Evolutionary conservation across 2,113 vertebrate genomes (phyloP).

Genomic region (Zosterops japonicus): DNA sequence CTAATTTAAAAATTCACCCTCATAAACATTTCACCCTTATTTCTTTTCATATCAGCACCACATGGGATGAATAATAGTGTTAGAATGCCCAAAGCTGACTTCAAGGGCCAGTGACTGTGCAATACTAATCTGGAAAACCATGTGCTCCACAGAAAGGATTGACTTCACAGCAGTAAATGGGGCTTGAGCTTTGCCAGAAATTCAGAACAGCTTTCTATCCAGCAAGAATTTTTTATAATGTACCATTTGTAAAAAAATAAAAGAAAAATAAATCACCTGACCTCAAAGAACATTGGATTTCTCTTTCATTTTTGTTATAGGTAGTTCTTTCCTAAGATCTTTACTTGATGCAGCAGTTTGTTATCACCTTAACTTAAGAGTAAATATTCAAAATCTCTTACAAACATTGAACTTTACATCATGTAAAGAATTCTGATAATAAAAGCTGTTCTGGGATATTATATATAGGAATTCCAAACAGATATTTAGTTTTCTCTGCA

Average conservation of each 20-base stretch:
- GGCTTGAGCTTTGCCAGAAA: not conserved
- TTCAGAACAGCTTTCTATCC: not conserved
- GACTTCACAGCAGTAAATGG: not conserved
- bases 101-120: not conserved
- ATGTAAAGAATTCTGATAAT: not conserved
- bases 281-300: not conserved
- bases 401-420: not conserved
- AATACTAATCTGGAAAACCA: not conserved
- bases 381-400: not conserved
- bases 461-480: not conserved
- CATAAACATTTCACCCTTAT: not conserved
- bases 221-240: not conserved
- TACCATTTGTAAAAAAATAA: not conserved
- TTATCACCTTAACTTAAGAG: not conserved
- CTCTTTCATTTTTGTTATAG: not conserved
- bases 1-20: not conserved
- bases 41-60: not conserved
- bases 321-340: not conserved
- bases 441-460: not conserved
- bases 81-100: not conserved
- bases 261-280: not conserved
- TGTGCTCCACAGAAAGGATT: not conserved
- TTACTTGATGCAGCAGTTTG: not conserved
- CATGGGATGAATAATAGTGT: not conserved
- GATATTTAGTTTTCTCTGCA: not conserved